Percentiles rank a stretch among this genome's conserved stretches.
Conservation (phyloP, 2,888 invertebrate species). For the Melikaiella ostensackeni region DNA sequence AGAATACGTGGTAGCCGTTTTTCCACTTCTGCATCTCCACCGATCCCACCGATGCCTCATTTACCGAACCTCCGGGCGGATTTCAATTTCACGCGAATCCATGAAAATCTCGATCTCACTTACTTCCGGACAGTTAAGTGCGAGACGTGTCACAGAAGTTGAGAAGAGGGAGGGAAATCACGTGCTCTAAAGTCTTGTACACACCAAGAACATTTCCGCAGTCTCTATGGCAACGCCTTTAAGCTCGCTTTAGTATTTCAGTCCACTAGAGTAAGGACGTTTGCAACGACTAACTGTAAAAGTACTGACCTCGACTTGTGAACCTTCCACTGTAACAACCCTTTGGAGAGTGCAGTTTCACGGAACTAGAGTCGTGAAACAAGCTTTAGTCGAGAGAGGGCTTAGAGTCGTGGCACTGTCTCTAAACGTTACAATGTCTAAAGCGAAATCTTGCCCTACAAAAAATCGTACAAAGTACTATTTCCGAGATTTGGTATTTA, state of each 20-base stretch:
- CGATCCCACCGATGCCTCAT: neutral
- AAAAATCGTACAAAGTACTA: no score
- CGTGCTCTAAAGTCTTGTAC: constrained; percentile 46
- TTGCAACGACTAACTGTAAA: constrained; percentile 45
- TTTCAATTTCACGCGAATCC: constrained; percentile 55
- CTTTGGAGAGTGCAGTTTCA: constrained; percentile 42
- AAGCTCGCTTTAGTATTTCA: constrained; percentile 68
- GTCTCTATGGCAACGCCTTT: constrained; percentile 69
- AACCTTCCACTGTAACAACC: constrained; percentile 48
- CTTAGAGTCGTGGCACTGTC: constrained; percentile 32
- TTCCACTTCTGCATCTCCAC: constrained; percentile 18
- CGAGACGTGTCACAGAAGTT: constrained; percentile 49
- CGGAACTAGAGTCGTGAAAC: constrained; percentile 43
- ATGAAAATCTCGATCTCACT: constrained; percentile 60
- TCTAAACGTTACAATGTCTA: constrained; percentile 12
- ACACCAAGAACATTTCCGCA: constrained; percentile 46
- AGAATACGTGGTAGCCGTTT: neutral
- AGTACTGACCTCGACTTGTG: constrained; percentile 47
- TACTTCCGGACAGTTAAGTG: constrained; percentile 60
- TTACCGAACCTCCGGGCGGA: constrained; percentile 38
- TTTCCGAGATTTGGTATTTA: no score
- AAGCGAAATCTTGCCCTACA: neutral
- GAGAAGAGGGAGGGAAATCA: constrained; percentile 40
- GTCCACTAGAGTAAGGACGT: constrained; percentile 53
- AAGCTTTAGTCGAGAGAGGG: constrained; percentile 39